Percentiles rank a stretch among this genome's conserved stretches.
These are phyloP conservation scores for Ostrea edulis DNA, from an alignment of 1,140 invertebrate genomes.

Conservation along the genomic window DNA sequence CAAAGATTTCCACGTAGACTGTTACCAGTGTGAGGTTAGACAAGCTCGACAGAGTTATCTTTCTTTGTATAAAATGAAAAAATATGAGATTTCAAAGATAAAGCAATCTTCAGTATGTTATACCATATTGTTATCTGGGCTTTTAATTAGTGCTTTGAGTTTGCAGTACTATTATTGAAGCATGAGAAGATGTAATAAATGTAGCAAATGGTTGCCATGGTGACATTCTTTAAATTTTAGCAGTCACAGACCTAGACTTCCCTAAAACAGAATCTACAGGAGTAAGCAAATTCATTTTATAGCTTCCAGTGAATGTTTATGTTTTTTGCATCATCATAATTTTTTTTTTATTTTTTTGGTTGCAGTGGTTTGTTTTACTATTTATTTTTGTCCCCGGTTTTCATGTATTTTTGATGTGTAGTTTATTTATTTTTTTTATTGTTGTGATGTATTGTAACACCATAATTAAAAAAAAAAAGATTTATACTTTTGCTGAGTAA, in stretches of 20 bases:
- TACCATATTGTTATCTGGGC: neutral
- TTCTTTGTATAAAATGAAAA: neutral
- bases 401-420: neutral
- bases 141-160: constrained; percentile 16
- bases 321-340: constrained; percentile 32
- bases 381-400: neutral
- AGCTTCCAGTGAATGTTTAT: constrained; percentile 30
- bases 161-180: constrained; percentile 12
- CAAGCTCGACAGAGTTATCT: constrained; percentile 25
- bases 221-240: constrained; percentile 35
- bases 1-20: constrained; percentile 99
- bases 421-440: neutral
- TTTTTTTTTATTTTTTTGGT: neutral
- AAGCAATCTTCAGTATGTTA: neutral
- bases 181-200: neutral
- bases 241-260: neutral
- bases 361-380: neutral
- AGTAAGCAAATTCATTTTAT: constrained; percentile 8
- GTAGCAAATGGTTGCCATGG: constrained; percentile 37
- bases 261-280: neutral
- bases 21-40: constrained; percentile 95
- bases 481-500: neutral
- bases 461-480: neutral
- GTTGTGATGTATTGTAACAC: neutral
- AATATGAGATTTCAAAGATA: neutral